Evolutionary conservation across 2,888 invertebrate genomes (phyloP).

Genomic region (Pinctada fucata): DNA sequence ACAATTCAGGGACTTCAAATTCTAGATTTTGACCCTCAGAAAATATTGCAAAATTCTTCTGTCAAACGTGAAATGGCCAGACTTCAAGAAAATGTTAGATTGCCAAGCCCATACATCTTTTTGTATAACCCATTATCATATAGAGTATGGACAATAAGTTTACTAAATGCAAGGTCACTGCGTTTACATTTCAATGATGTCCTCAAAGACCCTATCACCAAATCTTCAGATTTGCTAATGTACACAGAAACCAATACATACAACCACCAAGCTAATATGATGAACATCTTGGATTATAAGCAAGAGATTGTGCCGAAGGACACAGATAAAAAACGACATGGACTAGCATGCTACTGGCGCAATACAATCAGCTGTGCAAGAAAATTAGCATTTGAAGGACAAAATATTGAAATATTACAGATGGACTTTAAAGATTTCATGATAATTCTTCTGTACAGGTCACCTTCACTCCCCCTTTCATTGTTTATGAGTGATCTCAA

Average conservation of each 20-base stretch:
- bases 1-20: constrained; percentile 39
- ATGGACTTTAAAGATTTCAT: background rate
- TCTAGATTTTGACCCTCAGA: constrained; percentile 32
- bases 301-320: too few relatives aligned
- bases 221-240: constrained; percentile 15
- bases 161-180: constrained; percentile 36
- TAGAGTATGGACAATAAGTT: constrained; percentile 8
- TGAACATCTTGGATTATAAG: background rate
- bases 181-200: constrained; percentile 29
- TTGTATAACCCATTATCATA: constrained; percentile 25
- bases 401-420: too few relatives aligned
- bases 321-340: too few relatives aligned
- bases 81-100: constrained; percentile 24
- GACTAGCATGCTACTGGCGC: too few relatives aligned
- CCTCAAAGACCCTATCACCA: too few relatives aligned
- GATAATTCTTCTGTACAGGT: constrained; percentile 30
- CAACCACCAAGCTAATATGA: constrained; percentile 4
- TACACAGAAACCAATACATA: constrained; percentile 25
- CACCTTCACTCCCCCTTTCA: constrained; percentile 16
- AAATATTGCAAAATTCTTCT: constrained; percentile 15
- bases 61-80: constrained; percentile 28
- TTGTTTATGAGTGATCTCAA: constrained; percentile 16
- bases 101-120: constrained; percentile 23
- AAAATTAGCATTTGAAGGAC: too few relatives aligned
- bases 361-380: too few relatives aligned